Conservation (phyloP, 2,113 vertebrate species). For the Pholis gunnellus region DNA sequence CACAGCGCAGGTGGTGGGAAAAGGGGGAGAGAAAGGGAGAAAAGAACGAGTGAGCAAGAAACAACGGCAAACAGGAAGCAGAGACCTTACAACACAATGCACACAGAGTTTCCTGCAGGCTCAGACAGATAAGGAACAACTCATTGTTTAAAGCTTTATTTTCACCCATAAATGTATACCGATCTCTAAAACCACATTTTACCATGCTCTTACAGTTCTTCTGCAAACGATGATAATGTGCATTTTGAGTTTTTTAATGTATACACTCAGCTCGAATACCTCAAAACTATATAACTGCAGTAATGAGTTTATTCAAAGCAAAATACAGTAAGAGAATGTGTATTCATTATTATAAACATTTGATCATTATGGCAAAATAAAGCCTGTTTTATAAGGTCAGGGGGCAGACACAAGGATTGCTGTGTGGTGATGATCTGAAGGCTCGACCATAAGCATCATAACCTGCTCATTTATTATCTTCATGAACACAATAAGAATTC, state of each 20-base stretch:
- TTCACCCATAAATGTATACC: slow-evolving; percentile 65
- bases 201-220: slow-evolving; percentile 3
- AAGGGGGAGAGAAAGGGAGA: slow-evolving; percentile 67
- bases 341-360: neutral
- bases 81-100: slow-evolving; percentile 79
- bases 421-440: neutral
- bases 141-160: slow-evolving; percentile 74
- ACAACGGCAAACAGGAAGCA: slow-evolving; percentile 81
- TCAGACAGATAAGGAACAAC: slow-evolving; percentile 78
- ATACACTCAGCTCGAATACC: neutral
- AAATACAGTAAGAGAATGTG: neutral
- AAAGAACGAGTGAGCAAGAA: slow-evolving; percentile 75
- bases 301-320: neutral
- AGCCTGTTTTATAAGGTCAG: neutral
- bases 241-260: neutral
- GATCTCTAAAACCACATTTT: slow-evolving; percentile 50
- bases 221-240: slow-evolving; percentile 24
- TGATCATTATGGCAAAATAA: neutral
- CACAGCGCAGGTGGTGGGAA: slow-evolving; percentile 80
- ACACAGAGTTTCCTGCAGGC: slow-evolving; percentile 79
- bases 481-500: neutral
- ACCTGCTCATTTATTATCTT: neutral
- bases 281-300: neutral
- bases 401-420: neutral
- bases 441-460: neutral